Percentiles rank a stretch among this genome's conserved stretches.
Evolutionary conservation across 2,797 vertebrate genomes (phyloP).

Genomic region (Sebastes ruberrimus): DNA sequence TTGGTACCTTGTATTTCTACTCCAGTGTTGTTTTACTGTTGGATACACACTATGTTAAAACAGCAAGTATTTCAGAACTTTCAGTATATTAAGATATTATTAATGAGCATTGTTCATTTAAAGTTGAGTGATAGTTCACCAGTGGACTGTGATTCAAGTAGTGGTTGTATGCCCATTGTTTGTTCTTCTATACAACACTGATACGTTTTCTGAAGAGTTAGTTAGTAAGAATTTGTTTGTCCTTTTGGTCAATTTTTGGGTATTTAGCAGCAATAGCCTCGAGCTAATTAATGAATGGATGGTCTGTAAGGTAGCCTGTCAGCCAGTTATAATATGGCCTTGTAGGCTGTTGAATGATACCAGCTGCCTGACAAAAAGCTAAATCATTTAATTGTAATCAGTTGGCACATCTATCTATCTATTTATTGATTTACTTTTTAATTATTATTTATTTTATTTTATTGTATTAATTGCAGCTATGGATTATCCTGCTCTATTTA

Average conservation of each 20-base stretch:
- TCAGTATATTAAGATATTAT: background rate
- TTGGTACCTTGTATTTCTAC: background rate
- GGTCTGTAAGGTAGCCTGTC: slow-evolving; percentile 8
- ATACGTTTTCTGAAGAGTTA: background rate
- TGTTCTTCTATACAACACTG: background rate
- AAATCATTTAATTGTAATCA: background rate
- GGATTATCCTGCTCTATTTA: background rate
- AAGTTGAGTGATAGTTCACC: background rate
- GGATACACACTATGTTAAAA: background rate
- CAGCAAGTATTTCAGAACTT: background rate
- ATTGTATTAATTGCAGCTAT: background rate
- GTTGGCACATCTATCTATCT: background rate
- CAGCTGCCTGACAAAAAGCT: background rate
- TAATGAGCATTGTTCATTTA: background rate
- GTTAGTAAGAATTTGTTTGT: too few species aligned
- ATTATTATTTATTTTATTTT: background rate
- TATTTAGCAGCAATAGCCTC: slow-evolving; percentile 12
- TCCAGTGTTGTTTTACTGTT: background rate
- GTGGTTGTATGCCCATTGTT: background rate
- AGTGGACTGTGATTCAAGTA: background rate
- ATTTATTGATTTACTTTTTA: background rate
- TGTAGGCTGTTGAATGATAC: slow-evolving; percentile 8
- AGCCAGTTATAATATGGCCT: slow-evolving; percentile 16
- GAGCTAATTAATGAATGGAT: slow-evolving; percentile 14
- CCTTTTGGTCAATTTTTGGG: background rate